These are phyloP conservation scores for Rhingia rostrata DNA, from an alignment of 2,888 invertebrate genomes.

Conservation along the genomic window DNA sequence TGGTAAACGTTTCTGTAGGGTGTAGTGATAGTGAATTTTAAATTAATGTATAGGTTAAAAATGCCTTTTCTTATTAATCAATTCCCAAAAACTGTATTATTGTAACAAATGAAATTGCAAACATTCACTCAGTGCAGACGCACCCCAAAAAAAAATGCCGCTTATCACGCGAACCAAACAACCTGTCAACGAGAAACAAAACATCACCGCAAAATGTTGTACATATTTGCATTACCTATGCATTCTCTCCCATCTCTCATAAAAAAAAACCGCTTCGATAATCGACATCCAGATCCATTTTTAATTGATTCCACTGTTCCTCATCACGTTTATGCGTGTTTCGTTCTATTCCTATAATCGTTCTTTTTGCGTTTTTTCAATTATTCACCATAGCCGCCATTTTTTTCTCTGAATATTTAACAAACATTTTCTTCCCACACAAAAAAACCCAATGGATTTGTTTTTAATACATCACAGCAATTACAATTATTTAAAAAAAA, in stretches of 20 bases:
- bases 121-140: neutral
- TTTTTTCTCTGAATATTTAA: conserved; percentile 34
- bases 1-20: no score
- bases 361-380: conserved; percentile 30
- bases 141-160: neutral
- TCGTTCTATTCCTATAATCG: conserved; percentile 37
- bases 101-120: neutral
- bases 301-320: conserved; percentile 52
- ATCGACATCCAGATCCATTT: conserved; percentile 63
- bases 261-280: conserved; percentile 21
- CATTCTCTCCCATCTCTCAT: neutral
- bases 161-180: no score
- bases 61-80: no score
- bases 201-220: neutral
- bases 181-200: neutral
- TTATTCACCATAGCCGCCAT: conserved; percentile 64
- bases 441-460: conserved; percentile 20
- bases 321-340: conserved; percentile 27
- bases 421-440: conserved; percentile 14
- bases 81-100: no score
- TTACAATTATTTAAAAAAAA: conserved; percentile 11
- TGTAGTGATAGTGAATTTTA: no score
- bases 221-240: neutral
- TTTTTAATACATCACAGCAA: conserved; percentile 10
- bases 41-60: no score